A percentile compares a stretch with the other conserved stretches of the same genome.
Evolutionary conservation across 1,140 invertebrate species (phyloP).

Genomic region (Maconellicoccus hirsutus): DNA sequence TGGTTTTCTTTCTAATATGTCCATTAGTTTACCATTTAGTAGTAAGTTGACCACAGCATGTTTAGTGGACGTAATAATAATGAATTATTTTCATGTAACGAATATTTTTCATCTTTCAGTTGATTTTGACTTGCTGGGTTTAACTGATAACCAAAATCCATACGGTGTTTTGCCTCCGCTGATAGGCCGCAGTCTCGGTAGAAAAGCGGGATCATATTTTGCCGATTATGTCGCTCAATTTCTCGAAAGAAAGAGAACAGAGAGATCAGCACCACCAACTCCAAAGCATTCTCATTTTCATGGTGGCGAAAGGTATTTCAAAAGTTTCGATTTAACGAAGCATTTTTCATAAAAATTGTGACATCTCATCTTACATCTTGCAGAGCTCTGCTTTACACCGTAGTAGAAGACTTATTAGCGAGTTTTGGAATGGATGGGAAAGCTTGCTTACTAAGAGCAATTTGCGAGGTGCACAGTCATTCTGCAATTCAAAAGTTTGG

Average conservation of each 20-base stretch:
- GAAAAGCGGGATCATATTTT: constrained; percentile 52
- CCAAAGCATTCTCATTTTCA: constrained; percentile 42
- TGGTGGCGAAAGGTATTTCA: constrained; percentile 54
- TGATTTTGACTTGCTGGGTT: constrained; percentile 66
- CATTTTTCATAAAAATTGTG: constrained; percentile 24
- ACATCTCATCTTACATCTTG: neutral
- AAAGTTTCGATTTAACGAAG: neutral
- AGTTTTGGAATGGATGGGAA: constrained; percentile 68
- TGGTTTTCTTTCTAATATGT: constrained; percentile 72
- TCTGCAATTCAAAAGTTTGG: constrained; percentile 58
- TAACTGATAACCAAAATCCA: constrained; percentile 75
- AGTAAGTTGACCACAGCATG: constrained; percentile 48
- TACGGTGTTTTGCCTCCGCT: constrained; percentile 60
- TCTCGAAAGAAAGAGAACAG: constrained; percentile 48
- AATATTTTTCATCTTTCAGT: constrained; percentile 42
- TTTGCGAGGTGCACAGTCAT: constrained; percentile 72
- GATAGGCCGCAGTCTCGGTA: constrained; percentile 53
- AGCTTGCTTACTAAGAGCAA: constrained; percentile 65
- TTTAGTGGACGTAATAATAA: neutral
- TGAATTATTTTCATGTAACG: neutral
- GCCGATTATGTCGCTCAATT: constrained; percentile 59
- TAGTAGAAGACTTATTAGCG: constrained; percentile 58
- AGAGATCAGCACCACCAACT: constrained; percentile 28
- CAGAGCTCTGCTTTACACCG: constrained; percentile 56
- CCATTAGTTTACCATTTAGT: constrained; percentile 73